These are phyloP conservation scores for Rhagoletis zephyria DNA, from an alignment of 1,140 invertebrate species.

Conservation along the genomic window DNA sequence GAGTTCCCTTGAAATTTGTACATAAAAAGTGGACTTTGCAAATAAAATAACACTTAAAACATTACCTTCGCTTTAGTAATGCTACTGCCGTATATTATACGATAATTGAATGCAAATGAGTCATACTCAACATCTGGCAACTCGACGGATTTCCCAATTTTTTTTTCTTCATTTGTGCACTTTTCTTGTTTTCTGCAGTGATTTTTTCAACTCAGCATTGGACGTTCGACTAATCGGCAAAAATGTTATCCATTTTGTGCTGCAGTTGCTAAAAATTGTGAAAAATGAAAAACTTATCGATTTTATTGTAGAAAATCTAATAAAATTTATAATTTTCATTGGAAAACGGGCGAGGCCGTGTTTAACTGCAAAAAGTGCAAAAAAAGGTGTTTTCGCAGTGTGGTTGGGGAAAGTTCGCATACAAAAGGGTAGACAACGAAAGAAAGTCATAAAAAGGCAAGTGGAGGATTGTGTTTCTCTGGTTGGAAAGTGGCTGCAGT, in stretches of 20 bases:
- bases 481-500: not conserved
- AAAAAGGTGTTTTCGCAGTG: conserved; percentile 1
- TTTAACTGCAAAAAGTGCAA: not conserved
- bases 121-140: not conserved
- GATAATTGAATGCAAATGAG: not conserved
- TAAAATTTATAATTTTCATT: not conserved
- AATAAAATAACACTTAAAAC: too few species aligned
- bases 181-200: not conserved
- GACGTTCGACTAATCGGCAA: not conserved
- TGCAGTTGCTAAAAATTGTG: conserved; percentile 16
- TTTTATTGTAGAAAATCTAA: conserved; percentile 1
- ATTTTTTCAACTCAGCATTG: conserved; percentile 20
- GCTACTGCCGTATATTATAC: too few species aligned
- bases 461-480: conserved; percentile 15
- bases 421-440: not conserved
- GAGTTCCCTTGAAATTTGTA: too few species aligned
- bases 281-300: conserved; percentile 4
- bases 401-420: conserved; percentile 27
- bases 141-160: not conserved
- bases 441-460: not conserved
- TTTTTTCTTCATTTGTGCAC: conserved; percentile 16
- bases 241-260: conserved; percentile 13
- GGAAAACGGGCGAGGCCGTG: not conserved
- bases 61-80: too few species aligned
- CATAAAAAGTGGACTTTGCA: too few species aligned